phyloP scores from a whole-genome alignment of 2,113 vertebrate species.

The Anhinga rufa region DNA sequence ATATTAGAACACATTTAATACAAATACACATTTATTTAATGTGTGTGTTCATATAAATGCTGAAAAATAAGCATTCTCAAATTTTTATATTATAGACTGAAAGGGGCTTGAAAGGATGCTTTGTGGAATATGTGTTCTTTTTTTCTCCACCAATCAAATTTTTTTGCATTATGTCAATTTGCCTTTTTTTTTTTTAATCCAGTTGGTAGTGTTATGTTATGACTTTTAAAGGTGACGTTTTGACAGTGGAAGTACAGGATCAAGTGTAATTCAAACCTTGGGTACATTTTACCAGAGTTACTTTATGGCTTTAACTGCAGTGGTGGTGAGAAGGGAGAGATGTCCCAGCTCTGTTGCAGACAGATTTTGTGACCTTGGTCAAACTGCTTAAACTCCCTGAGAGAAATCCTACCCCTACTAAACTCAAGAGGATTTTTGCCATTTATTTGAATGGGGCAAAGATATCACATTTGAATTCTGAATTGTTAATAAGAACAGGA shows the following conservation, averaged over 20 bases:
- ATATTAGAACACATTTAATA: background rate
- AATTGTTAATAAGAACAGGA: constrained; percentile 40
- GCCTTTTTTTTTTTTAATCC: background rate
- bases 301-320: background rate
- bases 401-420: background rate
- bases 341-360: background rate
- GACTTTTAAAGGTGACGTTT: background rate
- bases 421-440: constrained; percentile 15
- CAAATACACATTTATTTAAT: background rate
- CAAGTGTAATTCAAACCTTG: background rate
- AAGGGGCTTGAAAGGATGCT: background rate
- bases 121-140: background rate
- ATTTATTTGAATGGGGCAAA: constrained; percentile 27
- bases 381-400: background rate
- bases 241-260: background rate
- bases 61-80: background rate
- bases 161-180: background rate
- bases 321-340: background rate
- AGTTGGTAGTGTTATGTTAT: background rate
- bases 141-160: background rate
- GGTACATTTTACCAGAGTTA: background rate
- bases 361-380: constrained; percentile 20
- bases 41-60: background rate
- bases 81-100: background rate
- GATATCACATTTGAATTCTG: constrained; percentile 35